Evolutionary conservation across 2,888 invertebrate genomes (phyloP), one percentile per base, ranked within the genome.

Genomic region (Lasius fuliginosus): DNA sequence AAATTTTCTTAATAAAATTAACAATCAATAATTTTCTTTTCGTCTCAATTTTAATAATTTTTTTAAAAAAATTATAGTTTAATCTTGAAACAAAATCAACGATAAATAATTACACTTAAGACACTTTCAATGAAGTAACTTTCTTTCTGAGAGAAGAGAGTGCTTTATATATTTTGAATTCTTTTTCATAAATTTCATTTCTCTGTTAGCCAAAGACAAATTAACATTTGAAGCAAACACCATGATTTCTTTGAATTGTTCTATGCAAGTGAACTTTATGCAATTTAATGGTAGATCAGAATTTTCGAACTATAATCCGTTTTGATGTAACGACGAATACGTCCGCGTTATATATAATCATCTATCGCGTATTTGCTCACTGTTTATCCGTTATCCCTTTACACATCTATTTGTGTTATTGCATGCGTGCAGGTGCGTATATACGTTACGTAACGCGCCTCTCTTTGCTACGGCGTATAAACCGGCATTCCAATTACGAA

Each of bases 401-500:
- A 65, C 40, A 33, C 46, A 30, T 53, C 58, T 58, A 30, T 77
- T 46, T 67, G 40, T 65, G 42, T 68, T 60, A 53, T 76, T 12
- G 36, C 46, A 12, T 36, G 23, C 11, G 30, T 60, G 12, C 58
- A 56, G 46, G 8, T 49, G 77, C 77, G 64, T 60, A 73, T 40
- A 8, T 33, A 36, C 4, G 53, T 36, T 12, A 23, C 15, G 64
- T 77, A 62, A 75, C 83, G 75, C 71, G 85, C 67, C 68, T 75
- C 88, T 79, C 84, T 85, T 84, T 82, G 64, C 79, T 83, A 64
- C 53, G 15, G 23, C 40, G 75, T 85, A 74, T 82, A 76, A 83
- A 77, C 89, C 69, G 82, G 85, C 74, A 65, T 53, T 53, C 82
- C 86, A 89, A 89, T 89, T 89, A 86, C 89, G 89, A 89, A 85